phyloP scores from a whole-genome alignment of 2,888 invertebrate species.

The Volucella bombylans region DNA sequence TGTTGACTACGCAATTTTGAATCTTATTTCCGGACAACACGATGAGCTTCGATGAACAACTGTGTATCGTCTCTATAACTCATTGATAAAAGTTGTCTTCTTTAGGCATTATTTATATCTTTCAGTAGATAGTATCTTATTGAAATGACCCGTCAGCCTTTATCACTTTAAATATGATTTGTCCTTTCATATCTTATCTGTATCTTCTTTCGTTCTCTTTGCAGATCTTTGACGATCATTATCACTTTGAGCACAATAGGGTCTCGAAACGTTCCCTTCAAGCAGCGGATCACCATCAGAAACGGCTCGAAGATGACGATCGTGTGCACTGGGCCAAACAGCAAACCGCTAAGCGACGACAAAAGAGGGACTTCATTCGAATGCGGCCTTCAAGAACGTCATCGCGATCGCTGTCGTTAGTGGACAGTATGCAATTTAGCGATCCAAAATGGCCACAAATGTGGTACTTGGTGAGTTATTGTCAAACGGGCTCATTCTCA shows the following conservation, averaged over 20 bases:
- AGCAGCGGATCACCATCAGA: constrained; percentile 88
- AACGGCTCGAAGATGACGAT: constrained; percentile 87
- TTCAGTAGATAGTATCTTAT: no score
- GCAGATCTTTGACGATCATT: constrained; percentile 94
- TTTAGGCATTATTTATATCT: no score
- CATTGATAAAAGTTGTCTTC: no score
- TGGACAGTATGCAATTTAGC: constrained; percentile 84
- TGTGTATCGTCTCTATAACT: no score
- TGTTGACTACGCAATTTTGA: no score
- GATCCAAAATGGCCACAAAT: constrained; percentile 97
- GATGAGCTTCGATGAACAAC: no score
- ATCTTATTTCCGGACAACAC: no score
- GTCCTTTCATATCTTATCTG: background rate
- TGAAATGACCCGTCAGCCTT: no score
- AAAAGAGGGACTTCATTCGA: constrained; percentile 90
- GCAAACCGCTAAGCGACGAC: constrained; percentile 89
- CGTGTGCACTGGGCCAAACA: constrained; percentile 93
- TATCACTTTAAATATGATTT: no score
- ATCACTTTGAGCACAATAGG: constrained; percentile 91
- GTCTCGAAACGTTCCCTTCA: constrained; percentile 90
- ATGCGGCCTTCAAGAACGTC: constrained; percentile 81
- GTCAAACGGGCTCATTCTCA: background rate
- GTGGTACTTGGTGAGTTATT: constrained; percentile 96
- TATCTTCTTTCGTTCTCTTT: constrained; percentile 78
- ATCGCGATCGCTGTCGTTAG: constrained; percentile 76